Conservation (phyloP, 1,140 invertebrate species). For the Lerema accius region DNA sequence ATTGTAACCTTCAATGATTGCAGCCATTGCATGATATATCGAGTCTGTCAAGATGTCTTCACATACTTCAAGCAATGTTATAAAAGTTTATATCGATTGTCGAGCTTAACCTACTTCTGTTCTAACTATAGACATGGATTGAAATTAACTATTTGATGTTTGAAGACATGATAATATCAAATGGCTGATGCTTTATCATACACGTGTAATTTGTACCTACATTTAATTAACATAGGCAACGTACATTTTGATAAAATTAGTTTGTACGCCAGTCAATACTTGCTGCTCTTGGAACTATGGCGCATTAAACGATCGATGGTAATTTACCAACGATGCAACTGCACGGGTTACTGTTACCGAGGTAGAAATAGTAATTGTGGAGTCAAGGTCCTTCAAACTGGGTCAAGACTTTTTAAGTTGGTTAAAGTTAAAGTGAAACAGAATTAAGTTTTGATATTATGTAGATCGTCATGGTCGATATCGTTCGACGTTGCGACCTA, state of each 20-base stretch:
- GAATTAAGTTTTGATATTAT: conserved; percentile 2
- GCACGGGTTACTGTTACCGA: background rate
- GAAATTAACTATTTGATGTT: no score
- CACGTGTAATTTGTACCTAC: no score
- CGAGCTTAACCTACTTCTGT: no score
- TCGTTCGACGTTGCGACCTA: conserved; percentile 1
- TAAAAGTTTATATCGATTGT: no score
- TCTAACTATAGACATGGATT: no score
- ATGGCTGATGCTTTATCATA: no score
- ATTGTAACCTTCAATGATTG: background rate
- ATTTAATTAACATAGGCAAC: no score
- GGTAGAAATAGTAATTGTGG: background rate
- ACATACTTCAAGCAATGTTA: no score
- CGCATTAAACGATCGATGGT: conserved; percentile 9
- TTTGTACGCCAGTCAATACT: background rate
- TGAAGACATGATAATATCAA: no score
- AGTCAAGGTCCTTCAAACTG: background rate
- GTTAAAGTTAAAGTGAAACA: conserved; percentile 3
- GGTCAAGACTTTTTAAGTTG: conserved; percentile 13
- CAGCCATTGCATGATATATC: no score
- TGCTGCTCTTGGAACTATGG: background rate
- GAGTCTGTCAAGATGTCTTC: no score
- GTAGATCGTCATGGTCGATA: conserved; percentile 4
- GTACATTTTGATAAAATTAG: no score
- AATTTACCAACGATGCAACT: conserved; percentile 8